A percentile compares a stretch with the other conserved stretches of the same genome.
These are phyloP conservation scores for Cynopterus brachyotis DNA, from an alignment of 2,113 vertebrate species.

Conservation along the genomic window DNA sequence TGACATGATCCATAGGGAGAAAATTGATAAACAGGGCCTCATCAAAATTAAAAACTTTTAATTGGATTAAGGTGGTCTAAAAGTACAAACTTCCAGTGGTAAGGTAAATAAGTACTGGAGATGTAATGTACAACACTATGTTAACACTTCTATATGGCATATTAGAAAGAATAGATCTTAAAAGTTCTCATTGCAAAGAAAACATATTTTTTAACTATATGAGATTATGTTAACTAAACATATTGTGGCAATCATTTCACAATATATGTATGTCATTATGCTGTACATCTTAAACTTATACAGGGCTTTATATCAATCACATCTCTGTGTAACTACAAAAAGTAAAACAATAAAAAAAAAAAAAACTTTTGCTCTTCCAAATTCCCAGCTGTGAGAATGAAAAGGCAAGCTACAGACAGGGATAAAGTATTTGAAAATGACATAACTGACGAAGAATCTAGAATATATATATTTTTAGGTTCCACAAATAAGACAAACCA, in stretches of 20 bases:
- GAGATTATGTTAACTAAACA: neutral
- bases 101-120: neutral
- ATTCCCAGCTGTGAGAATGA: neutral
- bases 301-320: neutral
- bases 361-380: neutral
- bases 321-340: neutral
- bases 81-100: neutral
- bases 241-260: neutral
- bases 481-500: neutral
- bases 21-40: neutral
- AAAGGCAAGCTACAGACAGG: neutral
- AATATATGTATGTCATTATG: neutral
- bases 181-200: neutral
- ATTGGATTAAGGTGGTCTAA: neutral
- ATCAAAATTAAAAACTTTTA: slow-evolving; percentile 5
- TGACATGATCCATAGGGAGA: neutral
- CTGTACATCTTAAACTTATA: neutral
- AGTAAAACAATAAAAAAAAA: no score
- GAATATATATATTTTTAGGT: neutral
- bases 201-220: neutral
- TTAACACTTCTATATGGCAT: neutral
- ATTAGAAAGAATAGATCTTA: neutral
- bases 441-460: neutral
- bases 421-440: slow-evolving; percentile 7
- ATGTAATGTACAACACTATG: neutral